Evolutionary conservation across 2,113 vertebrate genomes (phyloP), one percentile per base, ranked within the genome.

Genomic region (Ondatra zibethicus): DNA sequence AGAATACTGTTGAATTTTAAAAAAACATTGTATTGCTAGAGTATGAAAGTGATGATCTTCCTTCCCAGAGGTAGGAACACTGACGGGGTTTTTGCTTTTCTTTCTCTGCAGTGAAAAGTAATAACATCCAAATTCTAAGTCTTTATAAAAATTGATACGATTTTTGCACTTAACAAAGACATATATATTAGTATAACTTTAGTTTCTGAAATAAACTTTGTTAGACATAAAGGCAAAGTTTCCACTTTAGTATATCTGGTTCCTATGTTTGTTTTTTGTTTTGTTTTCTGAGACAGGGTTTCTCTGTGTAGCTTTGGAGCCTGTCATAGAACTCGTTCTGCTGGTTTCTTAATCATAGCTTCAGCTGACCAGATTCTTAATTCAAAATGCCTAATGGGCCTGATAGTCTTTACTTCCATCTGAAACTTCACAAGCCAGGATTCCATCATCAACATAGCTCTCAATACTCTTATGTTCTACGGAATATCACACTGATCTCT

Each of bases 21-120:
- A 78, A 90, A 92, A 85, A 63, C 33, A 58, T 58, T 75, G 36
- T 27, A 9, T 47, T 88, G 72, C 61, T 91, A 55, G 80, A 7
- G 75, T 80, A 3, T 73, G 4, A 33, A 86, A 66, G 17, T 92
- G 65, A 52, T 42, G 36, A 65, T 87, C 36, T 96, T 94, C 23
- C 33, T 86, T 94, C 45, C 31, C 39, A 82, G 27, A 78, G 29
- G 47, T 7, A 95, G 33, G 31, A 58, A 6, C 10, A 16, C 39
- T 68, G 21, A 75, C 39, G 76, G 31, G 27, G 27, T 33, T 94
- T 95, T 65, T 90, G n/a, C 70, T 70, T 93, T 96, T 97, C 76
- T 77, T 50, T 84, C 23, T 84, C 25, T 84, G 21, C 84, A 23
- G 61, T 5, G 42, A 77, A 52, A 97, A 92, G 93, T 1, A 86